Evolutionary conservation across 2,888 invertebrate genomes (phyloP).

Genomic region (Aricia artaxerxes): DNA sequence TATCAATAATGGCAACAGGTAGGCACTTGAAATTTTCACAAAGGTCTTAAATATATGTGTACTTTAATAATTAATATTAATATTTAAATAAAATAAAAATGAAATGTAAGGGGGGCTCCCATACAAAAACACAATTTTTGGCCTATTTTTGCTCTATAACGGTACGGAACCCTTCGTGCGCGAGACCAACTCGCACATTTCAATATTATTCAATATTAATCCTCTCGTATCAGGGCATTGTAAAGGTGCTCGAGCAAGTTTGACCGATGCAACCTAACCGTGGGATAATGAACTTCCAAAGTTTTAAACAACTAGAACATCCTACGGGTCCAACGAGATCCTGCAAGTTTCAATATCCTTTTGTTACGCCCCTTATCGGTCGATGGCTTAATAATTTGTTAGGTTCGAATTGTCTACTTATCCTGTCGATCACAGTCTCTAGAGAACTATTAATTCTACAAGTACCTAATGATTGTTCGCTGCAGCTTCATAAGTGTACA

Average conservation of each 20-base stretch:
- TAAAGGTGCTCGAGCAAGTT: conserved; percentile 60
- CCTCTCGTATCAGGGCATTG: not conserved
- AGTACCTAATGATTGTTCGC: not conserved
- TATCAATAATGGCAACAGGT: no score
- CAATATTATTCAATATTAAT: conserved; percentile 27
- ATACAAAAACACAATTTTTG: no score
- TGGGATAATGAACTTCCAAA: conserved; percentile 72
- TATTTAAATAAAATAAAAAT: no score
- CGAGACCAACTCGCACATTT: no score
- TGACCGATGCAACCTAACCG: conserved; percentile 62
- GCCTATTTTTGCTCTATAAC: no score
- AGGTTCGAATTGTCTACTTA: conserved; percentile 10
- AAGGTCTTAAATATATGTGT: no score
- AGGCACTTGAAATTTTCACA: no score
- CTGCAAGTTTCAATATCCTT: conserved; percentile 48
- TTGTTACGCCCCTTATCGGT: conserved; percentile 48
- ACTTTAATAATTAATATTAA: no score
- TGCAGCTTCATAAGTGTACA: conserved; percentile 7
- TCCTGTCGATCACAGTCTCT: not conserved
- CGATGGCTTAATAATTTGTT: conserved; percentile 41
- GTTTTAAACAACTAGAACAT: conserved; percentile 48
- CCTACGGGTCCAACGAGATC: conserved; percentile 44
- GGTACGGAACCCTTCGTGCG: no score
- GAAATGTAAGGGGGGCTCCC: no score
- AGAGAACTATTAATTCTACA: not conserved